Evolutionary conservation across 2,888 invertebrate species (phyloP).

Genomic region (Chirona hameri): DNA sequence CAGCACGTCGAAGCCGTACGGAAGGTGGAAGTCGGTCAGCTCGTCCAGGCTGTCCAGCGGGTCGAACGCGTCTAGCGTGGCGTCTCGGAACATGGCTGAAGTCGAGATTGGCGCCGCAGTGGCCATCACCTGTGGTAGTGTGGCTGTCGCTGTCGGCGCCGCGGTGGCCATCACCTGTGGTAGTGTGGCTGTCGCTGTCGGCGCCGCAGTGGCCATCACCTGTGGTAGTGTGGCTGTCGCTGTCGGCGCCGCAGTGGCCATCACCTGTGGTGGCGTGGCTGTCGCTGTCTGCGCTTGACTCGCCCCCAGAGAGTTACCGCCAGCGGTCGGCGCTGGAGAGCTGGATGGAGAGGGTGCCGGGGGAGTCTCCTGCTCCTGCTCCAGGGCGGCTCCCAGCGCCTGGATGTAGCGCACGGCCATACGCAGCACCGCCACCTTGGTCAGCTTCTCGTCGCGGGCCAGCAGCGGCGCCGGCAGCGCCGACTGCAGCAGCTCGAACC

Average conservation of each 20-base stretch:
- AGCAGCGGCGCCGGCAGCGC: slow-evolving; percentile 61
- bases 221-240: too few relatives aligned
- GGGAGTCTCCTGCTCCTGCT: neutral
- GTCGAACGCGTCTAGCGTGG: neutral
- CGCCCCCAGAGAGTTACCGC: too few relatives aligned
- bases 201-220: too few relatives aligned
- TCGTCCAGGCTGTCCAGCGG: slow-evolving; percentile 6
- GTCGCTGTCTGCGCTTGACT: too few relatives aligned
- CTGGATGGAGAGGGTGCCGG: neutral
- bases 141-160: too few relatives aligned
- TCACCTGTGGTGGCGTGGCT: too few relatives aligned
- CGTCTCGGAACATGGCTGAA: neutral
- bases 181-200: too few relatives aligned
- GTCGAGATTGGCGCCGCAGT: neutral
- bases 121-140: too few relatives aligned
- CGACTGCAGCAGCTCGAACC: slow-evolving; percentile 74
- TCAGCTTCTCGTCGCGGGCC: slow-evolving; percentile 62
- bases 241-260: neutral
- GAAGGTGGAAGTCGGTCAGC: slow-evolving; percentile 27
- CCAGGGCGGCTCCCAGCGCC: slow-evolving; percentile 64
- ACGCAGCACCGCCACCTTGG: slow-evolving; percentile 81
- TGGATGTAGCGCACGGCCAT: slow-evolving; percentile 84
- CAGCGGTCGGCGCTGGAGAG: too few relatives aligned
- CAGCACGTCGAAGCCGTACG: neutral
- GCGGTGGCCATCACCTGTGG: too few relatives aligned